phyloP scores from a whole-genome alignment of 2,797 vertebrate species.

The Bryconaethiops microstoma region DNA sequence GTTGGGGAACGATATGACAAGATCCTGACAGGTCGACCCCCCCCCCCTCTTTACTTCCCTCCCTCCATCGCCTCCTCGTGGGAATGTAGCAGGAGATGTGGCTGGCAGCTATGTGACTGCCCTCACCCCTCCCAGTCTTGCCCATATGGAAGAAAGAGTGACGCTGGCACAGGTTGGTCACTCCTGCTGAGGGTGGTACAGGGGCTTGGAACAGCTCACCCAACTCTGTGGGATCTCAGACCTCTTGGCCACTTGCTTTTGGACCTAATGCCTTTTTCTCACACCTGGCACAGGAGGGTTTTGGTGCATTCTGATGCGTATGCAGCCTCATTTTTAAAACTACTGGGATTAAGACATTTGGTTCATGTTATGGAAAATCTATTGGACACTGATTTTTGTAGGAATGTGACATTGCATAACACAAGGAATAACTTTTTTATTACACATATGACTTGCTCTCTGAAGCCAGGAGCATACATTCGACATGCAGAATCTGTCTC shows the following conservation, averaged over 20 bases:
- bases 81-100: constrained; percentile 58
- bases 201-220: constrained; percentile 22
- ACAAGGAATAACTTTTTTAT: neutral
- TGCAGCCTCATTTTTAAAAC: neutral
- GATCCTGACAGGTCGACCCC: constrained; percentile 45
- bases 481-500: constrained; percentile 13
- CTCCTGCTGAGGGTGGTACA: constrained; percentile 62
- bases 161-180: constrained; percentile 54
- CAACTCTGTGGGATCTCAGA: constrained; percentile 39
- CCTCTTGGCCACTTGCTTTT: constrained; percentile 11
- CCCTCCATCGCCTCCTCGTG: constrained; percentile 32
- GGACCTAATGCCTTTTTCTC: constrained; percentile 7
- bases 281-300: neutral
- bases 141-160: constrained; percentile 61
- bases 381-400: neutral
- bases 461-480: neutral
- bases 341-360: neutral
- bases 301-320: neutral
- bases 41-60: constrained; percentile 28
- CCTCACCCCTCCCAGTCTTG: constrained; percentile 59
- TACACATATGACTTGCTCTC: neutral
- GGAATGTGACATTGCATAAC: neutral
- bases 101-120: constrained; percentile 61
- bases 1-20: constrained; percentile 54
- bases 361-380: neutral